Evolutionary conservation across 1,140 invertebrate genomes (phyloP).

Genomic region (Drosophila lowei): DNA sequence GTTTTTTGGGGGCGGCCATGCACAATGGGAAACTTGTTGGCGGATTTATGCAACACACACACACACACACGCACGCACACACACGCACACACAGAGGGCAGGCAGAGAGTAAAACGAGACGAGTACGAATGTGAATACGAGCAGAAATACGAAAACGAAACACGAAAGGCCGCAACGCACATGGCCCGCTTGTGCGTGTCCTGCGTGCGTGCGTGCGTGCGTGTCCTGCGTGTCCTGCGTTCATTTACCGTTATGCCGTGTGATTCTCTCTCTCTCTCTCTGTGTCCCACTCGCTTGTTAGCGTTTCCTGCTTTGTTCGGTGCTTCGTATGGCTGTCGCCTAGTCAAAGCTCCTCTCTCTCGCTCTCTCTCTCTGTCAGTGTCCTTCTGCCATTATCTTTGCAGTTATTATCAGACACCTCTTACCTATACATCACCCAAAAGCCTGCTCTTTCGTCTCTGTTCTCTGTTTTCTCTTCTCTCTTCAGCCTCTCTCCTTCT

Average conservation of each 20-base stretch:
- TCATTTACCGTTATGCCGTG: constrained; percentile 12
- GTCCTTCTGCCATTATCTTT: constrained; percentile 37
- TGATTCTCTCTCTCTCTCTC: constrained; percentile 9
- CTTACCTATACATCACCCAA: constrained; percentile 15
- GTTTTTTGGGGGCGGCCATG: constrained; percentile 38
- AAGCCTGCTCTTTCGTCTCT: not conserved
- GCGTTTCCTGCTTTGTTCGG: constrained; percentile 65
- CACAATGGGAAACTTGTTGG: constrained; percentile 82
- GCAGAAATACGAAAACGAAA: constrained; percentile 11
- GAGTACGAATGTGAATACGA: not conserved
- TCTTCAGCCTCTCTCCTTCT: not conserved
- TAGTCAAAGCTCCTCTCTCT: constrained; percentile 22
- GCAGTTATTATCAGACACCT: constrained; percentile 52
- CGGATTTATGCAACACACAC: constrained; percentile 73
- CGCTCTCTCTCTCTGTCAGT: too few relatives aligned
- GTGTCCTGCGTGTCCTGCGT: not conserved
- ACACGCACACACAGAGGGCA: constrained; percentile 2
- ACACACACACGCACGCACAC: constrained; percentile 13
- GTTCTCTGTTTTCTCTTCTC: constrained; percentile 5
- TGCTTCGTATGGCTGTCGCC: constrained; percentile 60
- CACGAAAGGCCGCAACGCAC: constrained; percentile 54
- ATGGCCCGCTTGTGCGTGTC: constrained; percentile 46
- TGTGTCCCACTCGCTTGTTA: constrained; percentile 55
- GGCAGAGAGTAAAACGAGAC: not conserved
- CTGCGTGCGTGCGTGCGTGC: constrained; percentile 21